Conservation (phyloP, 2,888 invertebrate genomes). For the Synanthedon myopaeformis region DNA sequence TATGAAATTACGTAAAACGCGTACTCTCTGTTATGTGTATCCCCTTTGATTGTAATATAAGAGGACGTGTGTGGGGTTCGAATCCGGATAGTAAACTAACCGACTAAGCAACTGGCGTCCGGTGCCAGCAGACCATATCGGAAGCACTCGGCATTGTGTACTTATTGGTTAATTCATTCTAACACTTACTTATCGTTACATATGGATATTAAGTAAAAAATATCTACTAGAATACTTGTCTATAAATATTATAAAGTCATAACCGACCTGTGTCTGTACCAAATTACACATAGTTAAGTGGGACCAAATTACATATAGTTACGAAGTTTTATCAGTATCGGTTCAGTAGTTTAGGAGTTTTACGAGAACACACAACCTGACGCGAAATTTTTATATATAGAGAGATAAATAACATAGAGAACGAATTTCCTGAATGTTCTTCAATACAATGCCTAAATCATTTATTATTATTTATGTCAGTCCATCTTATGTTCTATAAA, state of each 20-base stretch:
- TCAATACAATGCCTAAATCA: too few species aligned
- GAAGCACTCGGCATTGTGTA: slow-evolving; percentile 48
- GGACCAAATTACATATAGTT: too few species aligned
- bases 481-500: too few species aligned
- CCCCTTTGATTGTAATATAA: not conserved
- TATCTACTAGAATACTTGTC: not conserved
- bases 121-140: slow-evolving; percentile 55
- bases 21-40: not conserved
- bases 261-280: too few species aligned
- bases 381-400: too few species aligned
- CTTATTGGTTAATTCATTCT: slow-evolving; percentile 48
- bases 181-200: slow-evolving; percentile 15
- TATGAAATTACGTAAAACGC: not conserved
- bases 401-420: too few species aligned
- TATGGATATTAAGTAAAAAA: not conserved
- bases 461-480: too few species aligned
- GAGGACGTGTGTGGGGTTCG: slow-evolving; percentile 58
- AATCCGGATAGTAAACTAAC: slow-evolving; percentile 55
- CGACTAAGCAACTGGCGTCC: slow-evolving; percentile 53
- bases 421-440: too few species aligned
- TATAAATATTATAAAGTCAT: not conserved
- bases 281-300: too few species aligned
- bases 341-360: too few species aligned
- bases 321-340: too few species aligned
- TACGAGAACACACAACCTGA: too few species aligned